phyloP scores from a whole-genome alignment of 1,140 invertebrate species.

The Leucophenga varia region DNA sequence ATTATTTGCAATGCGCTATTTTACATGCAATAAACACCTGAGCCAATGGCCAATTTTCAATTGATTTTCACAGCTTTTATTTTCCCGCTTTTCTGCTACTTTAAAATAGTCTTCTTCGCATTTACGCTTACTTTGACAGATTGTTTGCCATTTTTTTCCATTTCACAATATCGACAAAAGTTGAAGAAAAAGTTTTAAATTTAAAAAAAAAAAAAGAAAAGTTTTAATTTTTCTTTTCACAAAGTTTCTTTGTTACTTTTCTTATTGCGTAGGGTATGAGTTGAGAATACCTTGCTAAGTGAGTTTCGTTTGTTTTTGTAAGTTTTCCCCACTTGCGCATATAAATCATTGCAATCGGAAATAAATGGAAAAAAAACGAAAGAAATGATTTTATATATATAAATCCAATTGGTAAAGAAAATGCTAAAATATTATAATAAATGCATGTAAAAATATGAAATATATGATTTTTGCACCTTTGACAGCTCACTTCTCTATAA shows the following conservation, averaged over 20 bases:
- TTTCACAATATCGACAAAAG: conserved; percentile 42
- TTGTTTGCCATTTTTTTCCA: conserved; percentile 50
- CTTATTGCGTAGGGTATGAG: too few relatives aligned
- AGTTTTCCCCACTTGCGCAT: too few relatives aligned
- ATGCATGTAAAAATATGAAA: conserved; percentile 12
- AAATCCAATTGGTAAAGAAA: too few relatives aligned
- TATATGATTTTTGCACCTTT: too few relatives aligned
- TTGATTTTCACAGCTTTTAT: conserved; percentile 36
- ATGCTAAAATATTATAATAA: conserved; percentile 39
- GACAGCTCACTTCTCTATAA: too few relatives aligned
- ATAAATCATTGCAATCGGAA: too few relatives aligned
- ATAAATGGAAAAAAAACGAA: too few relatives aligned
- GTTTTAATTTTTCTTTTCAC: background rate
- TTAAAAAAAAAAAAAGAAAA: conserved; percentile 1
- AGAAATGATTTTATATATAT: too few relatives aligned
- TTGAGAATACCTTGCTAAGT: background rate
- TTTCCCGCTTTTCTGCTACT: too few relatives aligned
- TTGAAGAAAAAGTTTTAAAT: conserved; percentile 32
- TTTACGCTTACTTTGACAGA: conserved; percentile 39
- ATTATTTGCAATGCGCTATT: too few relatives aligned
- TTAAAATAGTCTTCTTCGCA: conserved; percentile 3
- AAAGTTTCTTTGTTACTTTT: too few relatives aligned
- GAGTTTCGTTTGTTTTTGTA: background rate
- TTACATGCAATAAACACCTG: conserved; percentile 41
- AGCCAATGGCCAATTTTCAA: conserved; percentile 41